Conservation (phyloP, 2,113 vertebrate species). For the Myxocyprinus asiaticus region DNA sequence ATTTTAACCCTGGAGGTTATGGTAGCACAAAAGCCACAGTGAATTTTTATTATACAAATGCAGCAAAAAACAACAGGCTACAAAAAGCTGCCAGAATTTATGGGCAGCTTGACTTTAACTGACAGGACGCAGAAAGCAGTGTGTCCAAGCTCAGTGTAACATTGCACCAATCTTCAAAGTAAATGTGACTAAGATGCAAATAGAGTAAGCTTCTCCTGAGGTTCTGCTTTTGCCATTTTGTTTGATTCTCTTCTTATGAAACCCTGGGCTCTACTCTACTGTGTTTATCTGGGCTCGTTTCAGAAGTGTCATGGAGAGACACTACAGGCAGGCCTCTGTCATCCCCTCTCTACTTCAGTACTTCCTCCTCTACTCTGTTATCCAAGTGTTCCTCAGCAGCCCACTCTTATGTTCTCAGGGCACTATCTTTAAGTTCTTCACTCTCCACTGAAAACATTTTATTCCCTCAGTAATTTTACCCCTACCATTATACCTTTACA, state of each 20-base stretch:
- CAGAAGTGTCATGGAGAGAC: conserved; percentile 50
- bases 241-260: conserved; percentile 56
- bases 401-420: conserved; percentile 18
- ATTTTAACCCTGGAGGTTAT: conserved; percentile 1
- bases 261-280: conserved; percentile 56
- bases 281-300: conserved; percentile 67
- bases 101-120: neutral
- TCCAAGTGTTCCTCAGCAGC: neutral
- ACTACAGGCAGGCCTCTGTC: conserved; percentile 4
- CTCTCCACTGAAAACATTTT: neutral
- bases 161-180: conserved; percentile 54
- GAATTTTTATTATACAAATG: conserved; percentile 13
- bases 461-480: neutral
- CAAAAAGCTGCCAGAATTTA: conserved; percentile 7
- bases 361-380: conserved; percentile 20
- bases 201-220: conserved; percentile 46
- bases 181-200: conserved; percentile 45
- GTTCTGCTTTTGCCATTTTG: conserved; percentile 60
- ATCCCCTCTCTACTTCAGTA: neutral
- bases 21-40: conserved; percentile 15
- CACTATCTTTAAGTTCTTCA: conserved; percentile 21
- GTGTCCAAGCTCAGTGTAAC: conserved; percentile 37
- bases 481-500: neutral
- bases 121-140: conserved; percentile 4
- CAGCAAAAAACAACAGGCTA: conserved; percentile 2